Base-by-base conservation (phyloP, 2,888 invertebrate species). In the Drosophila picticornis region DNA sequence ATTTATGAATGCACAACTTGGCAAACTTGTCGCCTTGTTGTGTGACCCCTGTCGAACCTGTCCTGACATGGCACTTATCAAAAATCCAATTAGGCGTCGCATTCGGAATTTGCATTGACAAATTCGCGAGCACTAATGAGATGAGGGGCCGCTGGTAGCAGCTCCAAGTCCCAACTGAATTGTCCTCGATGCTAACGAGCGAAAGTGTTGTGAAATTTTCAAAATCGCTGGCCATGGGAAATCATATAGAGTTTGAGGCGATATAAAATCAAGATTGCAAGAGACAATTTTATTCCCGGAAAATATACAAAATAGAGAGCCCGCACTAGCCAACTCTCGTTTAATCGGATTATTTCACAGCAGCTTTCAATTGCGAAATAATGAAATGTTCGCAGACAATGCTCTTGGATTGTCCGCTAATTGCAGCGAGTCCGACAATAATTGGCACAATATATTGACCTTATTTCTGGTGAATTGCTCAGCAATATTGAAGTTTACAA, bases 11-110 rank as follows among this genome's bases (percentile, higher is more conserved):
- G 58, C 64, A 51, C 56, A 71, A 38, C 67, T 27, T 55, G 64
- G 19, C 60, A 25, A 60, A 73, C 65, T 58, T 67, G 25, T 52
- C 48, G 43, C 19, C 40, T 50, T 55, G 50, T 29, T 51, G 51
- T 72, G 64, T 63, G 55, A 38, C 29, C 38, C 56, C 59, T 61
- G 56, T 72, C 58, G 57, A 50, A 51, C 51, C 67, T 64, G 72
- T 67, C 79, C 51, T 68, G 55, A 50, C 62, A 50, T 63, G 53
- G 56, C 68, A 77, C 76, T 76, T 78, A 68, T 83, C 84, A 83
- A 83, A 84, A 84, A 83, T 83, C 78, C 83, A 84, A 84, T 84
- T 84, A 84, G 75, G 74, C 78, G 36, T 68, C 72, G 53, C 69
- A 73, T 69, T 70, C 57, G 75, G 53, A 60, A 65, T 65, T 81